Conservation (phyloP, 2,888 invertebrate genomes). For the Melangyna quadrimaculata region DNA sequence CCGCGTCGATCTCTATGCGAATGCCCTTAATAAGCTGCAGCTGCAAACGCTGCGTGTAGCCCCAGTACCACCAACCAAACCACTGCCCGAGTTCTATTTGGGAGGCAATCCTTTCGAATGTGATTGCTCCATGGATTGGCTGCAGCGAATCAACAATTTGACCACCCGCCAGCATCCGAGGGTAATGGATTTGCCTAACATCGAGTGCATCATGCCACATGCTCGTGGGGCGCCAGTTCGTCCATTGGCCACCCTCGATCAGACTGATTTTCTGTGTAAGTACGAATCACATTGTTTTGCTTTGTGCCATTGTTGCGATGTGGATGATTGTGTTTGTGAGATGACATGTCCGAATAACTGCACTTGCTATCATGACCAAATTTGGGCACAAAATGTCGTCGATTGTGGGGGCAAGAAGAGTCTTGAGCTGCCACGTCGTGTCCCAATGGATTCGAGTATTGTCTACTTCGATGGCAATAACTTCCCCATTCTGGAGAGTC, state of each 20-base stretch:
- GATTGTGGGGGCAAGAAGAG: constrained; percentile 92
- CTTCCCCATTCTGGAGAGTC: constrained; percentile 91
- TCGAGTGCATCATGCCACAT: constrained; percentile 93
- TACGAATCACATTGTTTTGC: constrained; percentile 97
- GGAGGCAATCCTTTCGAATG: constrained; percentile 97
- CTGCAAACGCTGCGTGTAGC: constrained; percentile 90
- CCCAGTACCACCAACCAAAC: constrained; percentile 85
- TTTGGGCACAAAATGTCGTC: constrained; percentile 96
- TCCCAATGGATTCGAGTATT: constrained; percentile 98
- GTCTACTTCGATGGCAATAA: constrained; percentile 95
- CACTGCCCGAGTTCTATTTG: constrained; percentile 93
- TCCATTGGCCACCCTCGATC: constrained; percentile 88
- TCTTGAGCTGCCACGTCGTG: constrained; percentile 89
- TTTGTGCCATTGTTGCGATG: constrained; percentile 97
- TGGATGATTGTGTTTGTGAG: constrained; percentile 98
- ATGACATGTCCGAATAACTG: constrained; percentile 97
- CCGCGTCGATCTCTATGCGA: constrained; percentile 94
- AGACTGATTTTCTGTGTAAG: constrained; percentile 94
- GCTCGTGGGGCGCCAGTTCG: constrained; percentile 91
- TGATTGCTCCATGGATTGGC: constrained; percentile 98
- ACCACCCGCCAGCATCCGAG: constrained; percentile 92
- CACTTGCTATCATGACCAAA: constrained; percentile 96
- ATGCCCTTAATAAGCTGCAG: constrained; percentile 91
- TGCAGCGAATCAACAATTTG: constrained; percentile 93
- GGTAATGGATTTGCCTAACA: constrained; percentile 94